Evolutionary conservation across 2,888 invertebrate genomes (phyloP), one percentile per base, ranked within the genome.

Genomic region (Galeopsomyia nigrocyanea): DNA sequence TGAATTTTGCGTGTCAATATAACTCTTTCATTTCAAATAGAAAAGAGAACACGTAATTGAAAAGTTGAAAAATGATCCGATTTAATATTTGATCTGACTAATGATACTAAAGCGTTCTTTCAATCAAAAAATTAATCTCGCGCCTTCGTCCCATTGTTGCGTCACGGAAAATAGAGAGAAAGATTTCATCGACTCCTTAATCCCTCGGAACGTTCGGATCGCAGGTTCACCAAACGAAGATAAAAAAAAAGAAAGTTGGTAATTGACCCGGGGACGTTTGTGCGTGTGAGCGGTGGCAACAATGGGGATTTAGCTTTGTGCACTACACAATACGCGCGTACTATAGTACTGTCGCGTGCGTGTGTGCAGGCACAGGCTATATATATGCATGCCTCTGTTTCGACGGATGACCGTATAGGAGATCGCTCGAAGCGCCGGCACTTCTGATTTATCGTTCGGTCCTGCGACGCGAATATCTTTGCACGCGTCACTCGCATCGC

Each of bases 401-500:
- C 58, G 71, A 58, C 47, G 47, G 64, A 39, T 63, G 72, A 53
- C 64, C 64, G 68, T 65, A 39, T 31, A 5, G 31, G 31, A 10
- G 39, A 26, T 39, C 39, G 39, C 26, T 26, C 13, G 1, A 14
- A 17, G 10, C n/a, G 62, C 13, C 67, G 47, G 22, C 1, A 22
- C 31, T n/a, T 62, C 55, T 73, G 68, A 73, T 73, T 68, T 68
- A 73, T 68, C 39, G 64, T 63, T 53, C 63, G 19, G 14, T n/a
- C 53, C 31, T 7, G 53, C 53, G 49, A 57, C 26, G 58, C 64
- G 60, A 73, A 68, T 68, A 73, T 73, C 73, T 73, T 73, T 64
- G 68, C 64, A 55, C 64, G 68, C 64, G 68, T 72, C 68, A 58
- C 68, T 68, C 63, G 58, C 64, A 63, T 68, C 46, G 61, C 61